phyloP scores from a whole-genome alignment of 2,888 invertebrate species.

The Leptopilina syphax region DNA sequence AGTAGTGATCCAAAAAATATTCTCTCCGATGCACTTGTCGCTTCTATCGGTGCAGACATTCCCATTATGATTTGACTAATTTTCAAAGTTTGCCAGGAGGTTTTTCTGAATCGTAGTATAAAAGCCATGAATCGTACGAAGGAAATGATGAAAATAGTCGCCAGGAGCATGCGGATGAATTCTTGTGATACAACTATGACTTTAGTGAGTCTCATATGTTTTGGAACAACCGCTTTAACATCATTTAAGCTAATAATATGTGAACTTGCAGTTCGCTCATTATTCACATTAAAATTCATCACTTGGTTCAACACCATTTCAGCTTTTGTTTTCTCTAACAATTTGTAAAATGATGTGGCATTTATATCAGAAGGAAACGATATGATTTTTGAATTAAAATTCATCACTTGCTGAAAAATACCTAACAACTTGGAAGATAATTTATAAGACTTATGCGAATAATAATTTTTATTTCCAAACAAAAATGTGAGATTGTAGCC shows the following conservation, averaged over 20 bases:
- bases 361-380: too few species aligned
- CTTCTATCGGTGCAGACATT: background rate
- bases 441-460: too few species aligned
- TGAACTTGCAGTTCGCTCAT: too few species aligned
- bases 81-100: background rate
- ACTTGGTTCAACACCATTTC: too few species aligned
- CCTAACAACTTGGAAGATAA: background rate
- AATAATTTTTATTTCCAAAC: accelerated
- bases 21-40: background rate
- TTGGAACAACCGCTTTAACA: background rate
- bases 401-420: background rate
- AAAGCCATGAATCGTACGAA: background rate
- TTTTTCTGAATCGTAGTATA: background rate
- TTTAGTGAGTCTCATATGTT: background rate
- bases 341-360: too few species aligned
- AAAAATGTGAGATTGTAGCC: background rate
- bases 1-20: background rate
- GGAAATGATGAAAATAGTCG: background rate
- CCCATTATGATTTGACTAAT: background rate
- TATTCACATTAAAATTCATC: too few species aligned
- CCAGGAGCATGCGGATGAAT: background rate
- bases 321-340: too few species aligned
- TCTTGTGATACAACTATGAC: background rate
- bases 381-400: too few species aligned
- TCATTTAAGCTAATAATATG: background rate